These are phyloP conservation scores for Aegypius monachus DNA, from an alignment of 2,113 vertebrate genomes.

Conservation along the genomic window DNA sequence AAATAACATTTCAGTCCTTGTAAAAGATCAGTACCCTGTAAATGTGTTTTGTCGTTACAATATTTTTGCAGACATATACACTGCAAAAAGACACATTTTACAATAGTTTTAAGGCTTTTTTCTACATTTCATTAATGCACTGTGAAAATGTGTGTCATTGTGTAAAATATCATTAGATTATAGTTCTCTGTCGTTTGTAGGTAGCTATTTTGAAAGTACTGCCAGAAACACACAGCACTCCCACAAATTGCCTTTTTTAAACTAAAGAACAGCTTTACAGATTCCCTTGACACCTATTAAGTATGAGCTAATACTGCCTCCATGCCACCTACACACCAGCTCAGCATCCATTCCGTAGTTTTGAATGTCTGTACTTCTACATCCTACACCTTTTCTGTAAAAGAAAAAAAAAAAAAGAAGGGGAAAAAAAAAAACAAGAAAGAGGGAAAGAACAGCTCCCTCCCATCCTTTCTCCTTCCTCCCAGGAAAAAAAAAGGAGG, in stretches of 20 bases:
- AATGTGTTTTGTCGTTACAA: not conserved
- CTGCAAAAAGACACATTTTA: constrained; percentile 5
- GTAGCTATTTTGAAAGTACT: constrained; percentile 57
- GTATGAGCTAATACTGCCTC: constrained; percentile 59
- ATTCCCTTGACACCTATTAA: constrained; percentile 48
- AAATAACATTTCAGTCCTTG: not conserved
- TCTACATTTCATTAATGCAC: constrained; percentile 41
- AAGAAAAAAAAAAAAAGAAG: too few relatives aligned
- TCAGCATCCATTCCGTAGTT: not conserved
- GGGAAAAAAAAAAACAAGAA: not conserved
- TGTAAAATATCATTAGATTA: constrained; percentile 49
- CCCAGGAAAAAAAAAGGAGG: not conserved
- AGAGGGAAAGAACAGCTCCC: not conserved
- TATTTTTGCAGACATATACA: not conserved
- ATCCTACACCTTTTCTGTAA: constrained; percentile 33
- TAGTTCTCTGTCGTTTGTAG: constrained; percentile 52
- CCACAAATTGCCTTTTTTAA: constrained; percentile 62
- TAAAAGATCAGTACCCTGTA: not conserved
- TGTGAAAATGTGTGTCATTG: constrained; percentile 43
- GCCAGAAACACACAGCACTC: constrained; percentile 58
- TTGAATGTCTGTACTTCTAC: constrained; percentile 56
- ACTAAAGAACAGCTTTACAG: constrained; percentile 32
- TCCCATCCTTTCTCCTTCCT: not conserved
- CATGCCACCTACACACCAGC: constrained; percentile 49
- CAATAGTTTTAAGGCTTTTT: not conserved